Evolutionary conservation across 2,113 vertebrate species (phyloP).

Genomic region (Hepsetus odoe): DNA sequence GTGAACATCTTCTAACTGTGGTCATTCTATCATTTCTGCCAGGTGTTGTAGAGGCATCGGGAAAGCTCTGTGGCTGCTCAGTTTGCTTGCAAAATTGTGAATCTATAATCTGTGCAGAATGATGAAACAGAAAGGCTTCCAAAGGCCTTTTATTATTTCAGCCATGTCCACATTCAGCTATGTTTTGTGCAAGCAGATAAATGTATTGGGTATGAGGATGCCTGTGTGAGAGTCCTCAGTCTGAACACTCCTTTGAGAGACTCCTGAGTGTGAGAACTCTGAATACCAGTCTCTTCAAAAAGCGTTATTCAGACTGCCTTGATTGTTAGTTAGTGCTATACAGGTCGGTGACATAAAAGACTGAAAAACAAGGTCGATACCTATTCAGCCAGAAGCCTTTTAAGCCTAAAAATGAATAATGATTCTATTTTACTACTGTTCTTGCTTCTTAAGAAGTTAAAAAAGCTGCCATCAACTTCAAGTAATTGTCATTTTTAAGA

Average conservation of each 20-base stretch:
- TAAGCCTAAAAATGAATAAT: not conserved
- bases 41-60: not conserved
- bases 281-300: not conserved
- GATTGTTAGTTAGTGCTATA: not conserved
- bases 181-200: not conserved
- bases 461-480: not conserved
- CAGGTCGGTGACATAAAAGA: not conserved
- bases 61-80: not conserved
- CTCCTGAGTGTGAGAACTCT: not conserved
- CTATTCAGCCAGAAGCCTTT: not conserved
- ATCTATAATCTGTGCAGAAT: not conserved
- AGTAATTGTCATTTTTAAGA: not conserved
- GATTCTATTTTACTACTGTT: no score
- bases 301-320: not conserved
- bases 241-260: not conserved
- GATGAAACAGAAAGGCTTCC: not conserved
- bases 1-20: no score
- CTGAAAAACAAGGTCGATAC: not conserved
- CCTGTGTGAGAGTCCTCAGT: not conserved
- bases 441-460: no score
- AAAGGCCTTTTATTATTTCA: not conserved
- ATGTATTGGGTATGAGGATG: not conserved
- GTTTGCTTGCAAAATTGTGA: not conserved
- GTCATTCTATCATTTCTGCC: no score
- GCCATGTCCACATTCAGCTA: not conserved